phyloP scores from a whole-genome alignment of 2,113 vertebrate genomes.

The Melanocharis versteri region DNA sequence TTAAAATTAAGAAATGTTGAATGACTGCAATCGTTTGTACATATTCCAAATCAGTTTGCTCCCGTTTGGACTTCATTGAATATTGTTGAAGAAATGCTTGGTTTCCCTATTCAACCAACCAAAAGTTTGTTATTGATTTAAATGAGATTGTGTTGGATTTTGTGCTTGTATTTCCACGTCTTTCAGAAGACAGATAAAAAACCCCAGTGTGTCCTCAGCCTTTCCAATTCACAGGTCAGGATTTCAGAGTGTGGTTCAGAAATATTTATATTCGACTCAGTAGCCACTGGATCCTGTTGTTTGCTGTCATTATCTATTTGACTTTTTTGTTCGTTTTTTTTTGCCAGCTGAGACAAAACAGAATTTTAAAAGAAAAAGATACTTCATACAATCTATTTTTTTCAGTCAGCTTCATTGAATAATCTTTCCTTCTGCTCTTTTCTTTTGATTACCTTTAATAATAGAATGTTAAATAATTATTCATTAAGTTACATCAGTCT shows the following conservation, averaged over 20 bases:
- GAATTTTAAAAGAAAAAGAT: background rate
- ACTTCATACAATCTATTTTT: background rate
- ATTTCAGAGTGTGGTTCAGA: background rate
- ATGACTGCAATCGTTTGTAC: background rate
- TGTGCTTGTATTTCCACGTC: background rate
- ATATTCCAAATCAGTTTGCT: background rate
- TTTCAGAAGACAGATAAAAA: background rate
- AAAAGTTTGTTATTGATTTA: background rate
- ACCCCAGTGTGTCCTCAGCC: background rate
- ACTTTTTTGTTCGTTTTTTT: background rate
- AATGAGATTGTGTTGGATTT: background rate
- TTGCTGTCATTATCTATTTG: background rate
- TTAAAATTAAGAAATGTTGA: background rate
- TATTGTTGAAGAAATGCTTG: background rate
- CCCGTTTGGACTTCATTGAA: accelerated
- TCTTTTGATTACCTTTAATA: background rate
- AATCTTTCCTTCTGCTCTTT: background rate
- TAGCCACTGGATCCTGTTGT: background rate
- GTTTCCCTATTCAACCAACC: background rate
- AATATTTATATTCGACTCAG: background rate
- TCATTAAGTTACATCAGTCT: background rate
- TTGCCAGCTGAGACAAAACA: background rate
- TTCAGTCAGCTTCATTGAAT: background rate
- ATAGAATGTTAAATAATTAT: background rate
- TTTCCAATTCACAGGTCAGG: background rate